Evolutionary conservation across 2,113 vertebrate genomes (phyloP).

Genomic region (Xyliphius kryptos): DNA sequence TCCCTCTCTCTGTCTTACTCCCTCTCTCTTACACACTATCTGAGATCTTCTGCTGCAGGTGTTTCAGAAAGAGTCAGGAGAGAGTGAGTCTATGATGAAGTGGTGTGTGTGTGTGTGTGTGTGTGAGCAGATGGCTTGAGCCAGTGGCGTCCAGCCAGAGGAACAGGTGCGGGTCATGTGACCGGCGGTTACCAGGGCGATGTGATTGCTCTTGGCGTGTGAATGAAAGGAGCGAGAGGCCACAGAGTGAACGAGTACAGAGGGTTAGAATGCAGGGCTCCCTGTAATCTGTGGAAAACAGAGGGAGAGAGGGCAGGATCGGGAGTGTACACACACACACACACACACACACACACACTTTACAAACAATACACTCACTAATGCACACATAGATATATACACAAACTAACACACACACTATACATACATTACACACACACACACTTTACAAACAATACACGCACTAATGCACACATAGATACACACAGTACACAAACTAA

Average conservation of each 20-base stretch:
- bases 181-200: constrained; percentile 99
- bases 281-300: constrained; percentile 87
- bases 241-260: constrained; percentile 57
- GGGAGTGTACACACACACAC: no score
- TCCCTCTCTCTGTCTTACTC: constrained; percentile 21
- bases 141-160: constrained; percentile 99
- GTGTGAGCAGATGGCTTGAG: constrained; percentile 94
- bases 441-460: no score
- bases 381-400: no score
- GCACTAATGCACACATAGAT: no score
- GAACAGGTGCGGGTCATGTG: constrained; percentile 99
- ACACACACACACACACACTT: no score
- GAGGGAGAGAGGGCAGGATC: constrained; percentile 79
- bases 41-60: constrained; percentile 1
- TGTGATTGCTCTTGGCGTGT: constrained; percentile 99
- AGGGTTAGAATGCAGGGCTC: constrained; percentile 72
- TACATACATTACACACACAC: no score
- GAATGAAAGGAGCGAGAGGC: constrained; percentile 96
- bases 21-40: no score
- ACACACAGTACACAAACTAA: no score
- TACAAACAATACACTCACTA: no score
- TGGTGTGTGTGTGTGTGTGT: no score
- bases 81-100: constrained; percentile 12
- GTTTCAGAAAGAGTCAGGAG: constrained; percentile 12
- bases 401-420: no score